phyloP scores from a whole-genome alignment of 2,113 vertebrate species.

The Spea bombifrons region DNA sequence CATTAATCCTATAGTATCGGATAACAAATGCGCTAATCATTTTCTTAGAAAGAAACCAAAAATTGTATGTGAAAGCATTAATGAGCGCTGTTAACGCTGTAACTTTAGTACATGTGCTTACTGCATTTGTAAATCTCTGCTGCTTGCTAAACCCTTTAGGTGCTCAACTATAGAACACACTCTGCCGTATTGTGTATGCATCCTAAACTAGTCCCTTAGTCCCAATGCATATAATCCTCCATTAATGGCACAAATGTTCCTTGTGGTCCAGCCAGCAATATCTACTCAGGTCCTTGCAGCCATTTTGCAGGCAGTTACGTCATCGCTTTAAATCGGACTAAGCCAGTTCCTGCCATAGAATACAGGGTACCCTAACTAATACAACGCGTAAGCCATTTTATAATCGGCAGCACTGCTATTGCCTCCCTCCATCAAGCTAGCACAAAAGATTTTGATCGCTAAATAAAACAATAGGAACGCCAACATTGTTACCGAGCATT shows the following conservation, averaged over 20 bases:
- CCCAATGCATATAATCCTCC: neutral
- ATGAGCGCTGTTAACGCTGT: neutral
- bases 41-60: no score
- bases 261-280: conserved; percentile 4
- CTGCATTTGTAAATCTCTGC: neutral
- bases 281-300: conserved; percentile 12
- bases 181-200: neutral
- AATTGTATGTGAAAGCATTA: no score
- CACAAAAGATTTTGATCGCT: no score
- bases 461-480: no score
- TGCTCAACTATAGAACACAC: no score
- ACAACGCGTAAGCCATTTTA: neutral
- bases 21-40: neutral
- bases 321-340: neutral
- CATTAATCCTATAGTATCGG: neutral
- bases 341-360: neutral
- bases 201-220: neutral
- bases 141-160: no score
- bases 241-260: neutral
- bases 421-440: no score
- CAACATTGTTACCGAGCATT: no score
- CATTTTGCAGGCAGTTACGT: neutral
- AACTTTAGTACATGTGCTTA: neutral
- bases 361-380: conserved; percentile 7
- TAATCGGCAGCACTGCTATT: neutral